Evolutionary conservation across 2,797 vertebrate genomes (phyloP), one percentile per base, ranked within the genome.

Genomic region (Smutsia gigantea): DNA sequence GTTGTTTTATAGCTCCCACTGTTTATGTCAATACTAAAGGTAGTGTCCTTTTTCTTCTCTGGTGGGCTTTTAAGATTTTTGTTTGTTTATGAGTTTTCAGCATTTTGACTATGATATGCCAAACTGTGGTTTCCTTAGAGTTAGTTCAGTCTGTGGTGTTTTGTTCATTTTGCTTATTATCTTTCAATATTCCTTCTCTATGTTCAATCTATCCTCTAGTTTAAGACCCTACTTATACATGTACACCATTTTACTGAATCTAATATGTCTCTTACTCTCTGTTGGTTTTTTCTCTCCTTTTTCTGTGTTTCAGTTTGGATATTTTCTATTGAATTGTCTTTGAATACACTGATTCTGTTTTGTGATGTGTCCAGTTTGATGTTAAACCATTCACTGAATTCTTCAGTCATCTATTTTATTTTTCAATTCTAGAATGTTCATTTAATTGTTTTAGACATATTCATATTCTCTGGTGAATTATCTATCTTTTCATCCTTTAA

Each of bases 1-100:
- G n/a, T 21, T 87, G 49, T 74, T 87, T 66, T 82, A 81, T 87
- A 49, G 21, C 61, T 82, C n/a, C 51, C n/a, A 68, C 17, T 81
- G 39, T 92, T 82, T 51, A 68, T 34, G 39, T 75, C 68, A 95
- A 51, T 42, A 82, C 68, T 82, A 82, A 92, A 81, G n/a, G 68
- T 55, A 82, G 74, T 63, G n/a, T 23, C 11, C 9, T 57, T 66
- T 94, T 89, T 75, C 75, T 53, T 94, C 87, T 90, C 75, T 75
- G 27, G n/a, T 72, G 49, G 34, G 42, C 19, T 66, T 81, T 74
- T 57, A 87, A 91, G 25, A 57, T 64, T 72, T 51, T 87, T 71
- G 37, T 53, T 66, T 84, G 59, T 57, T 39, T 75, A 89, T 87
- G 39, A 66, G 51, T 81, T 82, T 92, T 75, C 57, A 75, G 59